Conservation (phyloP, 2,113 vertebrate genomes). For the Periophthalmodon schlosseri region DNA sequence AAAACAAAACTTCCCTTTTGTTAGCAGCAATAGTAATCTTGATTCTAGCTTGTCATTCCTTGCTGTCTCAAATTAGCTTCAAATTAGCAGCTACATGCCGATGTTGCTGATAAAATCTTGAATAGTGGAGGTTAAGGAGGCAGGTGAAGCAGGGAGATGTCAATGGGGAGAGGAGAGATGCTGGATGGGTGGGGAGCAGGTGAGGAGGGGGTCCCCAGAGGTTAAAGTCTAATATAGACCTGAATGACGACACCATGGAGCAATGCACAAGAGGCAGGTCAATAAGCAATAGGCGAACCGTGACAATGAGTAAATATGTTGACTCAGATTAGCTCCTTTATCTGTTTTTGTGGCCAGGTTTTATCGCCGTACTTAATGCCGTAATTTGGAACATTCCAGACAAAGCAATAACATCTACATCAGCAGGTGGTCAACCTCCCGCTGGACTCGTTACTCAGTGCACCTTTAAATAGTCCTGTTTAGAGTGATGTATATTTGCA, state of each 20-base stretch:
- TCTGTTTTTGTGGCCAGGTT: background rate
- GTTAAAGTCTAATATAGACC: background rate
- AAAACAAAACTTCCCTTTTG: slow-evolving; percentile 42
- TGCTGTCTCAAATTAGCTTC: slow-evolving; percentile 50
- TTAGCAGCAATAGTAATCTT: background rate
- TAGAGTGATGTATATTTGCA: no score
- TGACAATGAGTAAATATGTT: slow-evolving; percentile 14
- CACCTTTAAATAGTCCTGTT: no score
- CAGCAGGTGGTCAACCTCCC: no score
- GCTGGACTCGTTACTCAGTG: no score
- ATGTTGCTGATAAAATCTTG: slow-evolving; percentile 48
- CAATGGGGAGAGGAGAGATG: background rate
- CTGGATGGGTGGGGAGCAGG: slow-evolving; percentile 38
- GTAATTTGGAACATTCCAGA: no score
- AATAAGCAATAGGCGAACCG: background rate
- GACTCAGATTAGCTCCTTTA: background rate
- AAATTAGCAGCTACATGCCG: slow-evolving; percentile 47
- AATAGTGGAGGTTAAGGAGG: slow-evolving; percentile 23
- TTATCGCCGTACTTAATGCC: background rate
- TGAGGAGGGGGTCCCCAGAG: slow-evolving; percentile 26
- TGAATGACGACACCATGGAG: slow-evolving; percentile 30
- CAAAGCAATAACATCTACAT: no score
- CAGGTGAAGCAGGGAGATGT: slow-evolving; percentile 58
- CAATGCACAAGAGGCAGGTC: slow-evolving; percentile 19
- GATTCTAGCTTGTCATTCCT: slow-evolving; percentile 41